Percentiles rank a stretch among this genome's conserved stretches.
Conservation (phyloP, 2,888 invertebrate genomes). For the Heliconius erato region DNA sequence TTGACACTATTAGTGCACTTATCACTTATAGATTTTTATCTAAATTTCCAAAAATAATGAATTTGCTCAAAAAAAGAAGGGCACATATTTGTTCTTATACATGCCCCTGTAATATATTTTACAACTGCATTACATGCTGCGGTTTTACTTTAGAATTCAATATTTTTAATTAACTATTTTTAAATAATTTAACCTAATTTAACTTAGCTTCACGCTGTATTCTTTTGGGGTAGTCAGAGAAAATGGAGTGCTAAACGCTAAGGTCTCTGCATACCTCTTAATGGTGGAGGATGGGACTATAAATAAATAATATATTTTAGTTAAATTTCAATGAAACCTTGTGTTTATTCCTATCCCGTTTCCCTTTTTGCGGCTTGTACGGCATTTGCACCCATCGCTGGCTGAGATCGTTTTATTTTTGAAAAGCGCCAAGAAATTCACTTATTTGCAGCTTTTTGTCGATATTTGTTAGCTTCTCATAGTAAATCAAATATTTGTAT, state of each 20-base stretch:
- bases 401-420: constrained; percentile 23
- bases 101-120: neutral
- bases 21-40: neutral
- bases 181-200: too few species aligned
- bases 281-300: too few species aligned
- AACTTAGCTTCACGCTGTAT: too few species aligned
- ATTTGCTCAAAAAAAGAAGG: neutral
- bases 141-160: too few species aligned
- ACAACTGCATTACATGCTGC: neutral
- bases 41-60: neutral
- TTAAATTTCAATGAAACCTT: neutral
- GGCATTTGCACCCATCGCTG: constrained; percentile 23
- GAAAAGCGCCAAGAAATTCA: neutral
- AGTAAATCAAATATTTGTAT: neutral
- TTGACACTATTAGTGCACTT: neutral
- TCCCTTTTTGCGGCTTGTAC: neutral
- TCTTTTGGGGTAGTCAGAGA: too few species aligned
- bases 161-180: too few species aligned
- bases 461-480: constrained; percentile 17
- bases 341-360: neutral
- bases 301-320: neutral
- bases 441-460: constrained; percentile 34
- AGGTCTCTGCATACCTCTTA: too few species aligned
- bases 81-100: neutral
- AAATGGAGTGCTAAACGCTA: too few species aligned